These are phyloP conservation scores for Ips nitidus DNA, from an alignment of 1,140 invertebrate species.

Conservation along the genomic window DNA sequence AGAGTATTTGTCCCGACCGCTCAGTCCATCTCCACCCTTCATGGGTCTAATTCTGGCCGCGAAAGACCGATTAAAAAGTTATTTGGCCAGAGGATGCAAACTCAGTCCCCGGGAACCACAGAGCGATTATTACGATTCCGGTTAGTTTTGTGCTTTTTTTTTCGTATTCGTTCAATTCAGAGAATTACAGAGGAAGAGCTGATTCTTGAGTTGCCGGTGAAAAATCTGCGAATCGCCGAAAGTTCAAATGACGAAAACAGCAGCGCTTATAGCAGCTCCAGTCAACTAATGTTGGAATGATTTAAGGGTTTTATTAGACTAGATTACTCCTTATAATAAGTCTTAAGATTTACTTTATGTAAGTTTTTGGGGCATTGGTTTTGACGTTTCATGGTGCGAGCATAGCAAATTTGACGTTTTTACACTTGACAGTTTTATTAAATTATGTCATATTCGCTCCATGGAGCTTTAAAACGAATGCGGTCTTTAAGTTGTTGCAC, in stretches of 20 bases:
- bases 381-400: no score
- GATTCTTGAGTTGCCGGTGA: conserved; percentile 28
- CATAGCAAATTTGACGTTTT: no score
- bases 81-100: conserved; percentile 67
- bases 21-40: conserved; percentile 94
- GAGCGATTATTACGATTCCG: conserved; percentile 45
- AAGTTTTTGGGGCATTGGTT: no score
- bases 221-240: conserved; percentile 22
- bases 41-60: conserved; percentile 90
- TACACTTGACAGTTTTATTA: no score
- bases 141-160: conserved; percentile 6
- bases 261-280: conserved; percentile 45
- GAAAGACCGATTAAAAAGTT: conserved; percentile 71
- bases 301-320: no score
- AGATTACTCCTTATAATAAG: no score
- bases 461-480: no score
- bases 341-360: no score
- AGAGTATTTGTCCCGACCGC: conserved; percentile 92
- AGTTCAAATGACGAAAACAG: conserved; percentile 35
- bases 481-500: no score
- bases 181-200: conserved; percentile 18
- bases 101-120: conserved; percentile 42
- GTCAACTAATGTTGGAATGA: conserved; percentile 8
- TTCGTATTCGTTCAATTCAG: background rate
- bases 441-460: no score